Evolutionary conservation across 2,113 vertebrate genomes (phyloP).

Genomic region (Marmota monax): DNA sequence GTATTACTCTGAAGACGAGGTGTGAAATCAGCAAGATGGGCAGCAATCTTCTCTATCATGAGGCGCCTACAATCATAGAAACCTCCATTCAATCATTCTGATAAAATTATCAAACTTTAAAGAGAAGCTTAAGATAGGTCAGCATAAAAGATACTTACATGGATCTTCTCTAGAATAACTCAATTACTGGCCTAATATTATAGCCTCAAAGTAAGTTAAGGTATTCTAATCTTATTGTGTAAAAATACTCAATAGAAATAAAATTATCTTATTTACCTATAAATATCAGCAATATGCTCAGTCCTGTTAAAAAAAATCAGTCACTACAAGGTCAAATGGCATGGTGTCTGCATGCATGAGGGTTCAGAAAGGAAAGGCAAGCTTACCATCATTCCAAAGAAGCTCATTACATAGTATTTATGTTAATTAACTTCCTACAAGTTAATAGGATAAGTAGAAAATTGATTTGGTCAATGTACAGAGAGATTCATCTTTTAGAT

Average conservation of each 20-base stretch:
- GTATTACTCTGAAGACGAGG: conserved; percentile 99
- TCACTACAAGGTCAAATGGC: not conserved
- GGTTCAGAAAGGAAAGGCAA: not conserved
- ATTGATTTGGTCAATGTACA: not conserved
- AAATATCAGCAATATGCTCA: not conserved
- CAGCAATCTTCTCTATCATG: conserved; percentile 99
- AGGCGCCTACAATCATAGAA: conserved; percentile 91
- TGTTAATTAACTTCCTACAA: not conserved
- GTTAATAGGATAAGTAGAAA: conserved; percentile 28
- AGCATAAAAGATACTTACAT: not conserved
- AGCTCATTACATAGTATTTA: not conserved
- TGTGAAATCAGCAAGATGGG: conserved; percentile 98
- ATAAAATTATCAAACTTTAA: conserved; percentile 44
- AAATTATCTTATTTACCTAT: conserved; percentile 22
- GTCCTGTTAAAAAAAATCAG: not conserved
- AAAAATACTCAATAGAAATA: not conserved
- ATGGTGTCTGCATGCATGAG: not conserved
- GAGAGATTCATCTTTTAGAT: not conserved
- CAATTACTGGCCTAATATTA: not conserved
- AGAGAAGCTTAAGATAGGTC: not conserved
- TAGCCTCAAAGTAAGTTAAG: not conserved
- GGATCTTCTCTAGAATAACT: not conserved
- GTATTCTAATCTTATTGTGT: not conserved
- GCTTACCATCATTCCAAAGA: not conserved
- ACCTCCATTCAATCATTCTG: conserved; percentile 48